Conservation (phyloP, 2,888 invertebrate species). For the Drosophila pegasa region DNA sequence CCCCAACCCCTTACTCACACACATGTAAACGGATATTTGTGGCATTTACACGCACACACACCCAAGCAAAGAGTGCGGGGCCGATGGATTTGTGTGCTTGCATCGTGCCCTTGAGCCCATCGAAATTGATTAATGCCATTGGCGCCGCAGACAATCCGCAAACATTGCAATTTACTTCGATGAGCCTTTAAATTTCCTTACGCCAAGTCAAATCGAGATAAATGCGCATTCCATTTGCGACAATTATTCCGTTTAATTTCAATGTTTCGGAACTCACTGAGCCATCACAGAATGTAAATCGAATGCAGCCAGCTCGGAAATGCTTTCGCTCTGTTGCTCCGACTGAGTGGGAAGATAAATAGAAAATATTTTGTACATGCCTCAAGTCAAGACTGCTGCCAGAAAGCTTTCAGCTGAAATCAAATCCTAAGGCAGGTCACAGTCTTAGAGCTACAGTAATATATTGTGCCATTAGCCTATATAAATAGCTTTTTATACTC, state of each 20-base stretch:
- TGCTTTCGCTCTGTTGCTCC: background rate
- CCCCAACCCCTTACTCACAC: constrained; percentile 23
- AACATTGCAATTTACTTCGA: constrained; percentile 21
- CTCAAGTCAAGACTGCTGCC: background rate
- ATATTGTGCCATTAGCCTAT: background rate
- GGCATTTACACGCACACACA: constrained; percentile 15
- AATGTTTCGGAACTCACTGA: background rate
- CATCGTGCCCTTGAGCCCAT: constrained; percentile 5
- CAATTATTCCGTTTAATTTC: background rate
- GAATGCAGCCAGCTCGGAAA: background rate
- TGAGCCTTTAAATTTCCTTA: constrained; percentile 24
- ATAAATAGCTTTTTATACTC: background rate
- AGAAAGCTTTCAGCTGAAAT: background rate
- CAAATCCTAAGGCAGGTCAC: background rate
- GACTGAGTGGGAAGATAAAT: background rate
- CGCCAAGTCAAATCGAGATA: constrained; percentile 10
- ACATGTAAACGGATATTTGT: constrained; percentile 21
- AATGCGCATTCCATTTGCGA: constrained; percentile 20
- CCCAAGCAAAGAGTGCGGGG: constrained; percentile 6
- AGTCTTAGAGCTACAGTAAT: background rate
- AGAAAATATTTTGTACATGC: background rate
- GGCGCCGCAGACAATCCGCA: constrained; percentile 31
- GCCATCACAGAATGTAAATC: background rate
- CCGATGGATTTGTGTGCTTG: constrained; percentile 8
- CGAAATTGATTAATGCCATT: constrained; percentile 54